A percentile compares a stretch with the other conserved stretches of the same genome.
Evolutionary conservation across 1,140 invertebrate species (phyloP).

Genomic region (Drosophila varians): DNA sequence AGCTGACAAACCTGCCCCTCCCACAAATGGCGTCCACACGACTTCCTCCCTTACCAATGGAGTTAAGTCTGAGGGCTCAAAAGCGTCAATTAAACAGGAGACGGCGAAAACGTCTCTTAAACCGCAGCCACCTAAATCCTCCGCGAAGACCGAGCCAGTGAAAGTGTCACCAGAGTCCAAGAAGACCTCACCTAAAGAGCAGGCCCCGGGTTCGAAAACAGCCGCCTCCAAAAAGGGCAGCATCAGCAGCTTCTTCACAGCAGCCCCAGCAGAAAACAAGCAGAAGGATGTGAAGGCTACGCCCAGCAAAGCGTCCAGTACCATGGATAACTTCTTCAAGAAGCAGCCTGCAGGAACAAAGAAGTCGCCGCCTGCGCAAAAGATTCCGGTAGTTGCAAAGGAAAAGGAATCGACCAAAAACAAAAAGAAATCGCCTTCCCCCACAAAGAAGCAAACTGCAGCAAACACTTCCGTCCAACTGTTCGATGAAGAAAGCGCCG

Average conservation of each 20-base stretch:
- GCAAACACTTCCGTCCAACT: constrained; percentile 69
- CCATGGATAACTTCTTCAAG: constrained; percentile 72
- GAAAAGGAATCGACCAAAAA: constrained; percentile 4
- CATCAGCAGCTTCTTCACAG: constrained; percentile 67
- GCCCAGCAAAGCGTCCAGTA: constrained; percentile 33
- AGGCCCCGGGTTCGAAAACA: constrained; percentile 37
- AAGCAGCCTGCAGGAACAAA: constrained; percentile 55
- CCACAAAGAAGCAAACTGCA: constrained; percentile 30
- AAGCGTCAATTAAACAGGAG: constrained; percentile 14
- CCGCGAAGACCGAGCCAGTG: background rate
- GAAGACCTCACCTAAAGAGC: constrained; percentile 51
- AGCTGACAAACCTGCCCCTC: background rate
- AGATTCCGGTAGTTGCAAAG: constrained; percentile 18
- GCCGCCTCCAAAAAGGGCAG: constrained; percentile 55
- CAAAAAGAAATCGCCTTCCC: background rate
- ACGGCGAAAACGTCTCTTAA: constrained; percentile 21
- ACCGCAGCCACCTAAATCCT: constrained; percentile 14
- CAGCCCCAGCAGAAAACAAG: constrained; percentile 30
- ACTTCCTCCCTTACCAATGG: constrained; percentile 5
- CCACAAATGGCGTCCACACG: constrained; percentile 33
- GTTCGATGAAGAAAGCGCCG: constrained; percentile 54
- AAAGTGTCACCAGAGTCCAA: constrained; percentile 15
- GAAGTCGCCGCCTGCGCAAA: constrained; percentile 25
- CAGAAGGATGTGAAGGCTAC: constrained; percentile 59
- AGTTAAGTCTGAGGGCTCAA: constrained; percentile 16